Base-by-base conservation (phyloP, 2,888 invertebrate species). In the Amphimallon solstitiale region DNA sequence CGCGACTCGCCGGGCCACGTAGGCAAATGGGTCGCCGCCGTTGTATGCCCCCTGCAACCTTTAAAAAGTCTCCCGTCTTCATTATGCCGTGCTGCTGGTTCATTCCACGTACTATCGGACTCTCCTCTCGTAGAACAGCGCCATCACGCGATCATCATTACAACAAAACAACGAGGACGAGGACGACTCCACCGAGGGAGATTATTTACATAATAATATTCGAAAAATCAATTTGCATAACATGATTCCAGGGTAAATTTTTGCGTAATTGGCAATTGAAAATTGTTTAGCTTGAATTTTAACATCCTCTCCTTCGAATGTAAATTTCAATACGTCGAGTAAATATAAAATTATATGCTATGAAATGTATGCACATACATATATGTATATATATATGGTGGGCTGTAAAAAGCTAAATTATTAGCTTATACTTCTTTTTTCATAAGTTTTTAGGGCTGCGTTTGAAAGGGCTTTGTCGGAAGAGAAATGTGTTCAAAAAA, bases 151-250 rank as follows among this genome's bases (percentile, higher is more conserved):
- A 34, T 52, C 52, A 35, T 52, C 17, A 52, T 52, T 52, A 35
- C 35, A 52, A 52, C 35, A 52, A 52, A 35, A 52, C 51, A 49
- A 49, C 40, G 12, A 10, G n/a, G 5, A 40, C 12, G 12, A 3
- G 12, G 4, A 45, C 43, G 17, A 14, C 19, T 45, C 19, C 45
- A 17, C 7, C 56, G 56, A 43, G 29, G n/a, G n/a, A 59, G 56
- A 23, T 59, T 59, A 59, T 59, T 59, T 59, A 34, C 56, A 59
- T 59, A 59, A 59, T 59, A 43, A 59, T 59, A 59, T 43, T 59
- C 43, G 29, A 59, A 59, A 59, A 59, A 59, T 59, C 45, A 45
- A 59, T 59, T 59, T 59, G 56, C 56, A 59, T 59, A 59, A 59
- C 56, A 59, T 34, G 43, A 14, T 43, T 43, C 56, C 43, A 29